Base-by-base conservation (phyloP, 2,888 invertebrate genomes). In the Timema podura region DNA sequence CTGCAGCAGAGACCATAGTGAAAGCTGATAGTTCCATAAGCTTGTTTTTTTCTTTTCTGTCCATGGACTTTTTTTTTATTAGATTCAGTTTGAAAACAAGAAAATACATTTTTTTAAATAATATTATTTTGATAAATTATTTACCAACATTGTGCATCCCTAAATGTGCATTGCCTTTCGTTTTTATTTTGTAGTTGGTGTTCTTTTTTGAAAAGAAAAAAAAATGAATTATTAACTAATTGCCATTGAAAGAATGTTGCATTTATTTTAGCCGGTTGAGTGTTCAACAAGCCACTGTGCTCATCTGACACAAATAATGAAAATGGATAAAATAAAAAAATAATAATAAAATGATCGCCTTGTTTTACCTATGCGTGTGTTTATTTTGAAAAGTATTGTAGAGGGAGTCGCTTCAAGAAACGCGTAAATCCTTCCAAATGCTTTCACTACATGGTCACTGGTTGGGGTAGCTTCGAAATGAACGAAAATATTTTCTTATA, bases 61-160 rank as follows among this genome's bases (percentile, higher is more conserved):
- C 54, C 44, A 11, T 16, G 30, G 48, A 16, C 44, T 68, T 45
- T 46, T 61, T 65, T 16, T 67, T 51, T 13, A 10, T 45, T 51
- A 57, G 57, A 16, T 11, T 65, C 7, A 9, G 16, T 46, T 9
- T 65, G 44, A 6, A 16, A 9, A 10, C 64, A 11, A 6, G 30
- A 48, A 44, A 49, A 16, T 44, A 15, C 46, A 47, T 13, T 65
- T 15, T 6, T 49, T n/a, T n/a, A n/a, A n/a, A n/a, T n/a, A n/a
- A n/a, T n/a, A n/a, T n/a, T n/a, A n/a, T n/a, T 16, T 2, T 65
- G 13, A 15, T 10, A n/a, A 7, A 46, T 47, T 10, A 68, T 13
- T 46, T 47, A 59, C 49, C 70, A 75, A 69, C 74, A 73, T 74
- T 74, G 72, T 73, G 74, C 73, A 73, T 74, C 73, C 64, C 72